Evolutionary conservation across 2,113 vertebrate genomes (phyloP), one percentile per base, ranked within the genome.

Genomic region (Chamaea fasciata): DNA sequence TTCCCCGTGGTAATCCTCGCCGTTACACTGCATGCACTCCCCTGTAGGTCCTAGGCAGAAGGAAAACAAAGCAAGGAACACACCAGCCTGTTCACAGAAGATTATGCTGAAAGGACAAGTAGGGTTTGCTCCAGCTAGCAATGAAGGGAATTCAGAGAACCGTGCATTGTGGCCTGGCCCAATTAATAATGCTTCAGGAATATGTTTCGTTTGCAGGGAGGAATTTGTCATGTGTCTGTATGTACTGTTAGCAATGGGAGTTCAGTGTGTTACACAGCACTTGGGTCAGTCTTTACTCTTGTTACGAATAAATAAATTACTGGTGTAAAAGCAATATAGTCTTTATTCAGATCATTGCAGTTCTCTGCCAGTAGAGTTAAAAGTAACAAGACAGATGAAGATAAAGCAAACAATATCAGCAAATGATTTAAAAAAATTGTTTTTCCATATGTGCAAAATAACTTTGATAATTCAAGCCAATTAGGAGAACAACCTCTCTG

Each of bases 1-100:
- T 90, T 98, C 98, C 27, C 99, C 99, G 7, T 97, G 97, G 74
- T 99, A 99, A 73, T 98, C 92, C 96, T 99, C 99, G 3, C 99
- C 99, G 3, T 98, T 99, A 98, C 99, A 99, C 12, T 98, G 92
- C 67, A 99, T 99, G 46, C 99, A 99, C 23, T 99, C 98, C 27
- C 96, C 98, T 98, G 95, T 94, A 30, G 90, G 22, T 77, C 2
- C 79, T 86, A 56, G 44, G 13, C 31, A 52, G 59, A 67, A 44
- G 35, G 20, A 65, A 84, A 73, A 87, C n/a, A 28, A 49, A 86
- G 23, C 26, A 37, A 74, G 24, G 21, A 78, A 63, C 0, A 0
- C 16, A 31, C 6, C 33, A 83, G 9, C 16, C 21, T 71, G 6
- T 27, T 60, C 1, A 5, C 20, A 47, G 39, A 53, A 80, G 39